phyloP scores from a whole-genome alignment of 2,888 invertebrate species.

The Macaria notata region DNA sequence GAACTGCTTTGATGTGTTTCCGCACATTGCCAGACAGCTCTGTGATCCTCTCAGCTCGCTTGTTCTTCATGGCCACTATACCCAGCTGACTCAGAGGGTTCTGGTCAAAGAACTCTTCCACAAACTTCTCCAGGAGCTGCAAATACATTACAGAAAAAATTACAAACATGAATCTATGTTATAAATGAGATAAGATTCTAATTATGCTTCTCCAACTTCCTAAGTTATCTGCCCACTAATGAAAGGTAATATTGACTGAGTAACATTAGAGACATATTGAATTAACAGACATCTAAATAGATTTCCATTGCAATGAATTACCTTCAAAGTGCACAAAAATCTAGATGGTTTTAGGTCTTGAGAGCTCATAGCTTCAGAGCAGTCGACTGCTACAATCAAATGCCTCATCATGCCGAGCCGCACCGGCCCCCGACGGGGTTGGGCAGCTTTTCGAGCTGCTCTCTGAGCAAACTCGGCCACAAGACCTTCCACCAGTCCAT shows the following conservation, averaged over 20 bases:
- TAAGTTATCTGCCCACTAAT: too few relatives aligned
- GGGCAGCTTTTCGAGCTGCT: conserved; percentile 90
- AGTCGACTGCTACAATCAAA: conserved; percentile 94
- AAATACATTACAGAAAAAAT: conserved; percentile 36
- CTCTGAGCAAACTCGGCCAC: conserved; percentile 96
- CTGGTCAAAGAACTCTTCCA: conserved; percentile 98
- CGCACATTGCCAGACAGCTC: conserved; percentile 94
- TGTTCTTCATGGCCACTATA: conserved; percentile 94
- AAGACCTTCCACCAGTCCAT: conserved; percentile 94
- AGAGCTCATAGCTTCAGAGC: conserved; percentile 96
- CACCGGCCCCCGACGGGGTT: conserved; percentile 88
- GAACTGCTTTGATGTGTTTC: conserved; percentile 88
- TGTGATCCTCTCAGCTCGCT: conserved; percentile 95
- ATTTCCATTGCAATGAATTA: conserved; percentile 46
- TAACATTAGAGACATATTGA: too few relatives aligned
- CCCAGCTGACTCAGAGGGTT: conserved; percentile 99
- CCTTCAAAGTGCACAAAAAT: conserved; percentile 93
- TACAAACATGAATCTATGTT: too few relatives aligned
- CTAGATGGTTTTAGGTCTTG: conserved; percentile 98
- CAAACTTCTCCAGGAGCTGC: conserved; percentile 94
- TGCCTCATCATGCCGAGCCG: conserved; percentile 99
- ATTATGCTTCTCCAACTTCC: too few relatives aligned
- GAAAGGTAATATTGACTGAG: too few relatives aligned
- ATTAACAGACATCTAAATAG: too few relatives aligned
- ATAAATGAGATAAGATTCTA: too few relatives aligned